These are phyloP conservation scores for Zygothrica quintamaculata DNA, from an alignment of 2,888 invertebrate genomes.

Conservation along the genomic window DNA sequence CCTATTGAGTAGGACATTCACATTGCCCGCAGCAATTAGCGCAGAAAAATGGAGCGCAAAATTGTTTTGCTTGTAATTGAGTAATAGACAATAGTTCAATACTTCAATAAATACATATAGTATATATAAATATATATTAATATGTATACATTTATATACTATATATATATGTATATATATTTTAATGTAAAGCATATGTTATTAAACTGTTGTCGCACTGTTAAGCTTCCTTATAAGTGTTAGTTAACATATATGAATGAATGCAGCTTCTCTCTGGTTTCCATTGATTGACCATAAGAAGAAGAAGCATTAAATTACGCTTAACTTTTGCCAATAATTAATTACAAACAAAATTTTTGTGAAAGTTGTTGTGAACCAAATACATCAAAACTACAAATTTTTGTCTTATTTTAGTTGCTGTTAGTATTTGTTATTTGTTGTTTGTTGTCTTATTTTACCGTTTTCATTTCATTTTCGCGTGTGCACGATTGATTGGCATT, in stretches of 20 bases:
- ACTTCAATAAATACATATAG: neutral
- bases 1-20: constrained; percentile 71
- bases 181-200: constrained; percentile 17
- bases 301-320: constrained; percentile 52
- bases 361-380: constrained; percentile 72
- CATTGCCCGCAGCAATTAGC: constrained; percentile 56
- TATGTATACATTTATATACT: neutral
- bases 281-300: constrained; percentile 51
- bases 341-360: constrained; percentile 62
- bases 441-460: constrained; percentile 47
- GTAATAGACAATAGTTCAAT: neutral
- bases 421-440: too few species aligned
- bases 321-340: constrained; percentile 66
- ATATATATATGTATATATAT: constrained; percentile 10
- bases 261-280: constrained; percentile 5
- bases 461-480: constrained; percentile 72
- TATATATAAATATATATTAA: constrained; percentile 5
- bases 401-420: constrained; percentile 55
- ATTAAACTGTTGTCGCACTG: constrained; percentile 22
- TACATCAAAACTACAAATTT: constrained; percentile 45
- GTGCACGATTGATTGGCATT: constrained; percentile 67
- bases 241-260: constrained; percentile 15
- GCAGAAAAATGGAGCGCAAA: constrained; percentile 46
- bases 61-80: constrained; percentile 29
- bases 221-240: constrained; percentile 53